These are phyloP conservation scores for Piprites chloris DNA, from an alignment of 2,113 vertebrate genomes.

Conservation along the genomic window DNA sequence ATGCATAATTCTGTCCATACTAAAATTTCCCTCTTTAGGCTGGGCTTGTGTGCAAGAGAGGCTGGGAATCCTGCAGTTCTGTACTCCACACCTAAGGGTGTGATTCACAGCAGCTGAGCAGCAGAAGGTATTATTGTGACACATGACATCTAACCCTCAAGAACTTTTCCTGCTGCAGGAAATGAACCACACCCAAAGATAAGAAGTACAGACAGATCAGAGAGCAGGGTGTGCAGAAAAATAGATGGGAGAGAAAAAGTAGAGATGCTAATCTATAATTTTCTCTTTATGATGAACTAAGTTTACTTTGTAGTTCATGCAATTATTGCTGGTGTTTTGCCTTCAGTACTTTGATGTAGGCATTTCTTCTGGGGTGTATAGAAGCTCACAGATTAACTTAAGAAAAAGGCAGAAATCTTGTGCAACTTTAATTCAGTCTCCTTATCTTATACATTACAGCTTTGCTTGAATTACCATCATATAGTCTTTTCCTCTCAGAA, in stretches of 20 bases:
- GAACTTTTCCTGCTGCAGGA: neutral
- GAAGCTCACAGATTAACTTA: neutral
- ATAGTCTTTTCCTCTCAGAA: neutral
- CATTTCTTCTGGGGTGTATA: neutral
- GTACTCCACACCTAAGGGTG: neutral
- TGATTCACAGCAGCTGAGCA: neutral
- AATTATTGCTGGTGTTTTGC: neutral
- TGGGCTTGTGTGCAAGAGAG: neutral
- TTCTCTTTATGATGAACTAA: neutral
- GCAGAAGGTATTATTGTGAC: neutral
- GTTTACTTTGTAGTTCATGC: neutral
- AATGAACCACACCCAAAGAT: constrained; percentile 7
- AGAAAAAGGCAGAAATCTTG: neutral
- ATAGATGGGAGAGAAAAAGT: neutral
- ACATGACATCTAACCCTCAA: neutral
- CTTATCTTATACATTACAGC: neutral
- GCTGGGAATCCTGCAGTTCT: neutral
- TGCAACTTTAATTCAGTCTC: neutral
- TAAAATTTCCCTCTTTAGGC: neutral
- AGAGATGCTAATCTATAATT: neutral
- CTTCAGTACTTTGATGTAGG: neutral
- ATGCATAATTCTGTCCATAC: neutral
- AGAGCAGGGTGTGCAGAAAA: neutral
- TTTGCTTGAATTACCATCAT: neutral
- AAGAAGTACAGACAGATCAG: neutral